These are phyloP conservation scores for Orius insidiosus DNA, from an alignment of 1,140 invertebrate species.

Conservation along the genomic window DNA sequence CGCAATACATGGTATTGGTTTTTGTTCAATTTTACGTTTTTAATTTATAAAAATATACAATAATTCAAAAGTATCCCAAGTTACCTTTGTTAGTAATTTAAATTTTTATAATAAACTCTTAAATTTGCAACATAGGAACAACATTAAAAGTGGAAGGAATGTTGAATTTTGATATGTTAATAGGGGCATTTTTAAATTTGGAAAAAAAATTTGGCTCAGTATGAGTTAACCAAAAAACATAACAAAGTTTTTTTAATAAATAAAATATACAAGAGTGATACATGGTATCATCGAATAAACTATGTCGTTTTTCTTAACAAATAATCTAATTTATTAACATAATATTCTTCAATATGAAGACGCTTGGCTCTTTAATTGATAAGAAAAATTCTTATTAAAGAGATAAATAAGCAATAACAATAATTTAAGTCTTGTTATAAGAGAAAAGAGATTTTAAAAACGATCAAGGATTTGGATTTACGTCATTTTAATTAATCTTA, in stretches of 20 bases:
- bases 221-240: slow-evolving; percentile 5
- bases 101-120: too few relatives aligned
- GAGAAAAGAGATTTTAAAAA: neutral
- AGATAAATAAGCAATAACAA: slow-evolving; percentile 11
- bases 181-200: neutral
- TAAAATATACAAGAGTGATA: slow-evolving; percentile 13
- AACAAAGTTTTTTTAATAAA: slow-evolving; percentile 3
- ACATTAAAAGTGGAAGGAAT: too few relatives aligned
- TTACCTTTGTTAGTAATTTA: too few relatives aligned
- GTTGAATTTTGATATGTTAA: too few relatives aligned
- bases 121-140: too few relatives aligned
- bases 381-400: slow-evolving; percentile 11
- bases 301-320: slow-evolving; percentile 11
- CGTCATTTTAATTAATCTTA: slow-evolving; percentile 10
- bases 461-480: slow-evolving; percentile 2
- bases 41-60: too few relatives aligned
- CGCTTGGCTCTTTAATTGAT: slow-evolving; percentile 13
- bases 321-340: slow-evolving; percentile 15
- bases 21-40: too few relatives aligned
- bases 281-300: slow-evolving; percentile 16
- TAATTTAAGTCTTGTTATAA: slow-evolving; percentile 3
- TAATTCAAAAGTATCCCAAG: too few relatives aligned
- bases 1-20: too few relatives aligned
- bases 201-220: neutral
- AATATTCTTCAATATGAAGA: slow-evolving; percentile 20